These are phyloP conservation scores for Sminthurinus aureus DNA, from an alignment of 2,888 invertebrate species.

Conservation along the genomic window DNA sequence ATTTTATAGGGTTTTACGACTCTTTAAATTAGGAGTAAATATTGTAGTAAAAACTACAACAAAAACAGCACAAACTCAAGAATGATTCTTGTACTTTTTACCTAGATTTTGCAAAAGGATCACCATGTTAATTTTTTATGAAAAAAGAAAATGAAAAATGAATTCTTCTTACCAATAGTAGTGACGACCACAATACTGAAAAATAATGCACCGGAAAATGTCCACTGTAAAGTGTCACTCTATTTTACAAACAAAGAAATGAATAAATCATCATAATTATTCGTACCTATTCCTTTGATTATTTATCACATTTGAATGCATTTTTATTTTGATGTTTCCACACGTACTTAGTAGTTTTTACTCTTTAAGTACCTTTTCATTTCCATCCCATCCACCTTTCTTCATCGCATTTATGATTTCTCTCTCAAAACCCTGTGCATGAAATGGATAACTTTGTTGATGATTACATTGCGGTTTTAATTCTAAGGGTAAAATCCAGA, in stretches of 20 bases:
- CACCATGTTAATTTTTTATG: no score
- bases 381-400: conserved; percentile 70
- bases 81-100: no score
- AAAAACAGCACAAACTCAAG: no score
- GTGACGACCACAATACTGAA: conserved; percentile 86
- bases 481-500: no score
- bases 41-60: no score
- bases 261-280: neutral
- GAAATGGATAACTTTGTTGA: no score
- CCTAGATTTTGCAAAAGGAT: no score
- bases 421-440: conserved; percentile 70
- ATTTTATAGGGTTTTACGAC: no score
- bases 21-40: no score
- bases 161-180: conserved; percentile 54
- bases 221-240: conserved; percentile 72
- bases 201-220: conserved; percentile 88
- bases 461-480: no score
- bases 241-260: neutral
- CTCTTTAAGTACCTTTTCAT: conserved; percentile 61
- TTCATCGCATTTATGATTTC: conserved; percentile 83
- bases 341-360: neutral
- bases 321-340: neutral
- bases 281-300: no score
- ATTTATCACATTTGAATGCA: no score
- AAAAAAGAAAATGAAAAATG: neutral